phyloP scores from a whole-genome alignment of 2,797 vertebrate genomes.

The Amniataba percoides region DNA sequence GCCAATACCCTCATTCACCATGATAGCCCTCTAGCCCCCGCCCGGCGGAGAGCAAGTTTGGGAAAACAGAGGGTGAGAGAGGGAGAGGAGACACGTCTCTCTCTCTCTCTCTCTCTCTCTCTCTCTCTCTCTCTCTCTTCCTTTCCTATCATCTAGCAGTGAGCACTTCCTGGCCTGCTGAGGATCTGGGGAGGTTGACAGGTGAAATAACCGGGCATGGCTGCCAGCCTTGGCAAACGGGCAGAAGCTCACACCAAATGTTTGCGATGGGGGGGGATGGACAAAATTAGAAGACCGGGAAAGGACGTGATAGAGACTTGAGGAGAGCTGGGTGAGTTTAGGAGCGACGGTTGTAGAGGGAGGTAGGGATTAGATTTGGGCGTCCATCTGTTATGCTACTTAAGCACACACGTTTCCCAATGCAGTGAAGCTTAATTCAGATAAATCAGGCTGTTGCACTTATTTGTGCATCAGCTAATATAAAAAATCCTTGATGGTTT shows the following conservation, averaged over 20 bases:
- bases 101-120: not conserved
- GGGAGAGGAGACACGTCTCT: constrained; percentile 3
- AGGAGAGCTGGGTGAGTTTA: constrained; percentile 15
- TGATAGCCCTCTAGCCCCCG: constrained; percentile 44
- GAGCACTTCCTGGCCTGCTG: constrained; percentile 43
- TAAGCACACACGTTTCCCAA: constrained; percentile 43
- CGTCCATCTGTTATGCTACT: constrained; percentile 55
- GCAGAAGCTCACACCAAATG: constrained; percentile 62
- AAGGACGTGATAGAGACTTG: not conserved
- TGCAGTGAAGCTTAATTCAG: constrained; percentile 52
- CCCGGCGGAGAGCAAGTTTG: constrained; percentile 16
- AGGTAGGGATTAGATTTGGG: constrained; percentile 31
- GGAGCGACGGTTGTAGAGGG: not conserved
- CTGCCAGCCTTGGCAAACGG: constrained; percentile 61
- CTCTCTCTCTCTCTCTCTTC: constrained; percentile 13
- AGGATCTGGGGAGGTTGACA: constrained; percentile 58
- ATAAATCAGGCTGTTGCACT: constrained; percentile 34
- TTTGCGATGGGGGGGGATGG: constrained; percentile 47
- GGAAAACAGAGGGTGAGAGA: constrained; percentile 12
- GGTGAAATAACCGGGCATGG: constrained; percentile 56
- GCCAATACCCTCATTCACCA: constrained; percentile 29
- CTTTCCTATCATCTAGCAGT: constrained; percentile 16
- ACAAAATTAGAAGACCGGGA: constrained; percentile 19
- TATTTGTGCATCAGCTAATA: not conserved
- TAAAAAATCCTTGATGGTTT: not conserved